Evolutionary conservation across 2,113 vertebrate species (phyloP), one percentile per base, ranked within the genome.

Genomic region (Buteo buteo): DNA sequence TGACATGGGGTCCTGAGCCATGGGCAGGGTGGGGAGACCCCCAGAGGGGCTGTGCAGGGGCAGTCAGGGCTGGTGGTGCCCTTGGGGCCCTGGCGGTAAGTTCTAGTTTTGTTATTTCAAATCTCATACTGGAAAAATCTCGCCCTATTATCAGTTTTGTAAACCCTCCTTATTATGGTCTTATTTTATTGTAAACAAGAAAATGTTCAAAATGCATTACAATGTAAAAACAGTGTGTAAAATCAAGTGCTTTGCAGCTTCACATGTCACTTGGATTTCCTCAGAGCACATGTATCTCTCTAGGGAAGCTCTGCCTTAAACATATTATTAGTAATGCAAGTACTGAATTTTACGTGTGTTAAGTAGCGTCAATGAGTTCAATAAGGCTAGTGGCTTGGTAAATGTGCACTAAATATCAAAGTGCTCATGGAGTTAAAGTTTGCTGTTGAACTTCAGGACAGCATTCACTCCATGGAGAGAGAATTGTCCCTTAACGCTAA

Each of bases 51-150:
- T 59, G 40, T 7, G 13, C 16, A 80, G 36, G 14, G 31, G 8
- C 54, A 47, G 44, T 17, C 31, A 45, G 5, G 28, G 19, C 6
- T 92, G 15, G 2, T 28, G n/a, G 10, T 31, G 10, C 11, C 42
- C 32, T 76, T 2, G 0, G 0, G 24, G 12, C 5, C 9, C 8
- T 52, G 36, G 7, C 9, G 44, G 11, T 42, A 71, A 19, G 7
- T n/a, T 58, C 26, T 38, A 59, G 7, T n/a, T 85, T 45, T 59
- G 15, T 62, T 78, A 11, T 74, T 87, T 66, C 11, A 64, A 40
- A 40, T 49, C 5, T 78, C 26, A 47, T 31, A 12, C 14, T n/a
- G 26, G 28, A 47, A 40, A 89, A 61, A 74, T 0, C 14, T 83
- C 67, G 6, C 5, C 4, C 3, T 52, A 4, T 36, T 77, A 17